These are phyloP conservation scores for Myiothlypis coronata DNA, from an alignment of 2,797 vertebrate species.

Conservation along the genomic window DNA sequence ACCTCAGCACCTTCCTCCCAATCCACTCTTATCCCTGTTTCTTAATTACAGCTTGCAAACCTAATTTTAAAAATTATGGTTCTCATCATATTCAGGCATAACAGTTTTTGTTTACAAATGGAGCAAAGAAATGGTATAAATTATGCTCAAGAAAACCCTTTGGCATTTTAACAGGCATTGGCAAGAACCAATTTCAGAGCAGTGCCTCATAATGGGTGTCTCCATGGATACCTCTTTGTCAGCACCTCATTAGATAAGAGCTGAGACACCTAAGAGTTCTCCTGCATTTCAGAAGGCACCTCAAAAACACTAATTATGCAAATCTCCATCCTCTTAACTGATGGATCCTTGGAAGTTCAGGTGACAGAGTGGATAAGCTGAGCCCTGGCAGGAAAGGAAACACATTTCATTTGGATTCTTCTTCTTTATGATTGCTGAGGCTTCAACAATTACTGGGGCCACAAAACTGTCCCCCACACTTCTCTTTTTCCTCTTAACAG, in stretches of 20 bases:
- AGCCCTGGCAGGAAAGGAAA: background rate
- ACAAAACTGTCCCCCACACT: background rate
- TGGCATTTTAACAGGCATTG: conserved; percentile 37
- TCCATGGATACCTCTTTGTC: conserved; percentile 61
- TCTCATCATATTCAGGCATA: background rate
- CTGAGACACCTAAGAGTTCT: background rate
- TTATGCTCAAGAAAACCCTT: conserved; percentile 33
- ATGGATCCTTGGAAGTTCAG: background rate
- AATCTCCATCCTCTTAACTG: conserved; percentile 1
- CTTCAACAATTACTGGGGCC: background rate
- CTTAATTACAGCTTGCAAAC: background rate
- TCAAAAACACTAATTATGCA: conserved; percentile 52
- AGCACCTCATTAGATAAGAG: conserved; percentile 42
- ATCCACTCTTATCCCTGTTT: background rate
- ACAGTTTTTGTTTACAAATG: conserved; percentile 28
- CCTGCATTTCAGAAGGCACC: conserved; percentile 8
- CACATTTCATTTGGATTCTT: background rate
- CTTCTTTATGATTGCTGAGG: background rate
- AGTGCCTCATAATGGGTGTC: conserved; percentile 26
- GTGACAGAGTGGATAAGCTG: background rate
- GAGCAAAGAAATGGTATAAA: background rate
- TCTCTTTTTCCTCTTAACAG: background rate
- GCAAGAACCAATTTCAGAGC: conserved; percentile 27
- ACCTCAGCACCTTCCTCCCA: background rate
- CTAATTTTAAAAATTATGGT: background rate